Percentiles rank a stretch among this genome's conserved stretches.
Conservation (phyloP, 2,113 vertebrate genomes). For the Sakesphorus luctuosus region DNA sequence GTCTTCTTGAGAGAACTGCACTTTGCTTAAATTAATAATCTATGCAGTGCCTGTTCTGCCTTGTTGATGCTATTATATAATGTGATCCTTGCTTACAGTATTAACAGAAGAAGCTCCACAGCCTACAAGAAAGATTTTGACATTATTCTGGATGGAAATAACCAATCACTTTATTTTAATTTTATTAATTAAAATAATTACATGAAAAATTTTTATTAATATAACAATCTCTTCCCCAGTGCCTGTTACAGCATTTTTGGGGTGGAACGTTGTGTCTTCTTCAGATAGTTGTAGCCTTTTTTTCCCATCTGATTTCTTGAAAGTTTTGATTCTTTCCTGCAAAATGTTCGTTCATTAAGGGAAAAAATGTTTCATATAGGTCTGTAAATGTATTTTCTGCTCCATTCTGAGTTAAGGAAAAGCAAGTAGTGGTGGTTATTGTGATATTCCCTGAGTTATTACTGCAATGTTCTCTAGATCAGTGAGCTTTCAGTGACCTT, state of each 20-base stretch:
- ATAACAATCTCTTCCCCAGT: background rate
- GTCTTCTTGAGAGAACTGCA: background rate
- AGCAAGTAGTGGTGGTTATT: background rate
- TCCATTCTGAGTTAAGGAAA: background rate
- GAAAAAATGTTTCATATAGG: background rate
- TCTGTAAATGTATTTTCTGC: background rate
- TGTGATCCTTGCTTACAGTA: background rate
- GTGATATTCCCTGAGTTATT: background rate
- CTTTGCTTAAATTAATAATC: background rate
- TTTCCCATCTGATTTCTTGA: background rate
- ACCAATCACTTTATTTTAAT: background rate
- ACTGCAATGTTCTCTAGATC: background rate
- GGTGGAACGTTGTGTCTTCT: background rate
- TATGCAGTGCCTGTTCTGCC: background rate
- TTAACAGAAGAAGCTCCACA: background rate
- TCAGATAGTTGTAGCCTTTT: background rate
- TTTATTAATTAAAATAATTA: background rate
- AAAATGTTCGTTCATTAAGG: background rate
- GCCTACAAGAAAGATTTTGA: background rate
- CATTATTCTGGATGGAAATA: background rate
- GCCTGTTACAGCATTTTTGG: background rate
- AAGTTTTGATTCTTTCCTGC: background rate
- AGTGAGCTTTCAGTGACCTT: conserved; percentile 21
- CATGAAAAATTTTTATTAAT: background rate
- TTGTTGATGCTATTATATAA: background rate